Conservation (phyloP, 2,888 invertebrate genomes). For the Eugnorisma glareosa region DNA sequence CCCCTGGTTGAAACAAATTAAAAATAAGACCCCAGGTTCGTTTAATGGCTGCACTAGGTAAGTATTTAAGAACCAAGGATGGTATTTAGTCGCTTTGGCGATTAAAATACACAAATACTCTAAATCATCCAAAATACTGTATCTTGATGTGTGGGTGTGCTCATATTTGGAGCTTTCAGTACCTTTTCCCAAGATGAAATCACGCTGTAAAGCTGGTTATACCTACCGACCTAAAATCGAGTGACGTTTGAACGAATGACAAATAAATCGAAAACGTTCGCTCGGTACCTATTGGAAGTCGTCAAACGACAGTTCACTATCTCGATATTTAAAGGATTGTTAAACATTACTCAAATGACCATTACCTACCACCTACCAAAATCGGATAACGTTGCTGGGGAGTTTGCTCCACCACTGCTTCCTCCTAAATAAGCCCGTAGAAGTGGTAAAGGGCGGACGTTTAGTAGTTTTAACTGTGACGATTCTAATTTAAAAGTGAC, state of each 20-base stretch:
- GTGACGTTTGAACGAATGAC: neutral
- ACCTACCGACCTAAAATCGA: neutral
- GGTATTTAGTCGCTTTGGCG: neutral
- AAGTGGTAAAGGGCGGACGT: neutral
- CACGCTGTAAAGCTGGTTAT: neutral
- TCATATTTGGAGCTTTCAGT: neutral
- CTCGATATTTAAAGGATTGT: neutral
- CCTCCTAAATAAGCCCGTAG: neutral
- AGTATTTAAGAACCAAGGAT: neutral
- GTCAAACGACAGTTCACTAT: neutral
- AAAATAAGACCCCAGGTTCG: constrained; percentile 59
- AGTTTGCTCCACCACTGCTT: neutral
- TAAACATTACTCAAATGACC: neutral
- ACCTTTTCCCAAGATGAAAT: neutral
- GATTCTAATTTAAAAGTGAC: neutral
- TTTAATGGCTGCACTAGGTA: constrained; percentile 17
- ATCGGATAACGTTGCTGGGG: neutral
- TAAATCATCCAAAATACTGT: neutral
- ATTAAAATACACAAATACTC: neutral
- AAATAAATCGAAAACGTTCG: neutral
- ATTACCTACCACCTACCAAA: neutral
- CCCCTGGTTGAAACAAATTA: constrained; percentile 75
- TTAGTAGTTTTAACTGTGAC: neutral
- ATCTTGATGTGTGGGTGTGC: neutral
- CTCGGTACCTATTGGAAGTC: neutral